Evolutionary conservation across 2,888 invertebrate genomes (phyloP).

Genomic region (Bhutanitis thaidina): DNA sequence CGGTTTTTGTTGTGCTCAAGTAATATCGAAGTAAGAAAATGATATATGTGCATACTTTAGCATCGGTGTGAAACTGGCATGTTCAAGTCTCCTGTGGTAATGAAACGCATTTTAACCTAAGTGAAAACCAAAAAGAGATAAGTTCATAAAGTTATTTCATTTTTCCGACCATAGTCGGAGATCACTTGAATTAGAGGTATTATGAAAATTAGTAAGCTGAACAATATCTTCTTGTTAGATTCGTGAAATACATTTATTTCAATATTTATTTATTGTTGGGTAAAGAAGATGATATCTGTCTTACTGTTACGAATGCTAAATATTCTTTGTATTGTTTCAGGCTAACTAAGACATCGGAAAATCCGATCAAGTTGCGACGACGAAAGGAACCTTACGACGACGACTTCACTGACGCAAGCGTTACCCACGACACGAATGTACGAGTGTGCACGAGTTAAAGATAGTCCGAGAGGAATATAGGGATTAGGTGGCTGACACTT

Average conservation of each 20-base stretch:
- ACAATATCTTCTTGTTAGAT: no score
- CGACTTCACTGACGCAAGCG: constrained; percentile 42
- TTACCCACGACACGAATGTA: constrained; percentile 20
- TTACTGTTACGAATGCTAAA: not conserved
- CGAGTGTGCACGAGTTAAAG: not conserved
- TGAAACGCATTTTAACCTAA: not conserved
- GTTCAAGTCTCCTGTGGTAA: not conserved
- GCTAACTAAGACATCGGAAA: constrained; percentile 50
- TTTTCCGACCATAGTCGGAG: no score
- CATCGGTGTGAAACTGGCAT: no score
- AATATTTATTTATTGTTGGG: no score
- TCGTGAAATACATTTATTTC: no score
- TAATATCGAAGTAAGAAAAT: not conserved
- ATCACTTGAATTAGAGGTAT: no score
- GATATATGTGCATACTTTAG: not conserved
- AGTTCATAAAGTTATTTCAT: no score
- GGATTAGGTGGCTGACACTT: constrained; percentile 41
- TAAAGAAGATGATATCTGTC: no score
- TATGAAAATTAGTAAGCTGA: no score
- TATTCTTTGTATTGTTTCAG: constrained; percentile 47
- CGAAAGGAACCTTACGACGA: constrained; percentile 39
- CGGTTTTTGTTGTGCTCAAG: not conserved
- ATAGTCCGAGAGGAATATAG: constrained; percentile 18
- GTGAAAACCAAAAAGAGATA: not conserved
- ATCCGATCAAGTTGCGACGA: constrained; percentile 37